Base-by-base conservation (phyloP, 2,888 invertebrate genomes). In the Caenorhabditis zanzibari region DNA sequence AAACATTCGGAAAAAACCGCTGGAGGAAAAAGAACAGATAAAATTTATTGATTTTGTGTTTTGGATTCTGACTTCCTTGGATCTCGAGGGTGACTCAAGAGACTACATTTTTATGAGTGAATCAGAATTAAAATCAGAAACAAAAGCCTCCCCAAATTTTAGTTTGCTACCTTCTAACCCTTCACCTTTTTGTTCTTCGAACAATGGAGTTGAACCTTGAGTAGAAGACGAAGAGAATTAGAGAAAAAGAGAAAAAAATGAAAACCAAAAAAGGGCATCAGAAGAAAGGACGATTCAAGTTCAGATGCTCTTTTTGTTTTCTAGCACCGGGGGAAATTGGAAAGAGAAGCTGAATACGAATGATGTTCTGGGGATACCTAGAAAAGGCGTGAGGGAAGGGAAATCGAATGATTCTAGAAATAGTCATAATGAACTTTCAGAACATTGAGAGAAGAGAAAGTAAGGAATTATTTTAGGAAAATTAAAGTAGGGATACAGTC, bases 191-290 rank as follows among this genome's bases (percentile, higher is more conserved):
- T 41, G 69, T 69, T 64, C 52, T 76, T 49, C 49, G 61, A 69
- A 77, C 69, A 71, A 79, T 69, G 69, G 41, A 66, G 47, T n/a
- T 24, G 32, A 41, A 66, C 47, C 47, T 19, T 47, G 68, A 74
- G 63, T 71, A 35, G 56, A n/a, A 81, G 74, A 74, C 22, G 54
- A 59, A 81, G 81, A 74, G 69, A 52, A 16, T 52, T 28, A 80
- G 80, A 80, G 73, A 80, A 44, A 64, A n/a, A 7, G 32, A 26
- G 26, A 47, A 63, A 54, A 10, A 12, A 38, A 38, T 38, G n/a
- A 47, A 47, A 47, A 47, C 47, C 47, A 6, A 47, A 47, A 47
- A 47, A 47, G 47, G 61, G 54, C 14, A 58, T 68, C 64, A 56
- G 56, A 54, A 44, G n/a, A 71, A 63, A 79, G 71, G 63, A 35